Base-by-base conservation (phyloP, 2,888 invertebrate genomes). In the Pristionchus mayeri region DNA sequence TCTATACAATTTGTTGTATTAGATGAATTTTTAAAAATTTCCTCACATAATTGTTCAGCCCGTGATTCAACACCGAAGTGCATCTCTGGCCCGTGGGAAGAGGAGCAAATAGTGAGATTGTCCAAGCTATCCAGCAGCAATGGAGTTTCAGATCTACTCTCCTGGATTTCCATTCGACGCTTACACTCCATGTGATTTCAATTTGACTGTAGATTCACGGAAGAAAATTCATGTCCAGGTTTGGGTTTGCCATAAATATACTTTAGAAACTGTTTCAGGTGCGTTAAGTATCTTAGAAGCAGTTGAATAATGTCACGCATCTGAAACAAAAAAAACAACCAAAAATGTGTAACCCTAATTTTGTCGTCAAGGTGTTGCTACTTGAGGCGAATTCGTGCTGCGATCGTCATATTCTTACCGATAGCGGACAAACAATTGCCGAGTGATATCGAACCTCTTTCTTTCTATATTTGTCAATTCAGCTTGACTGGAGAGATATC, bases 321-420 rank as follows among this genome's bases (percentile, higher is more conserved):
- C 7, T 48, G 9, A 48, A 48, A 11, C 48, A 11, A 48, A 16
- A 44, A 9, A 44, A 44, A 9, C 44, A 44, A 44, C 44, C 13
- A 44, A 54, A 21, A 54, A n/a, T 54, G 21, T 54, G 4, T 54
- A 18, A 21, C 21, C n/a, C n/a, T n/a, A n/a, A 44, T 60, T 24
- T 24, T 30, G 11, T 60, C 27, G 24, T 60, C n/a, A 3, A 60
- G 60, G 24, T 60, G 13, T 13, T 60, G 3, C 60, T 60, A 24
- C 60, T 60, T 24, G 60, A 60, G 60, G 60, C 60, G 30, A 60
- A 60, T 27, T 60, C 60, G 7, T 60, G 60, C 27, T 60, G 60
- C 13, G 60, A 60, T 16, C 24, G n/a, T 6, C 27, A 27, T 13
- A 60, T 30, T 1, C 24, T 60, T 2, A n/a, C 24, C 24, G 60